Conservation (phyloP, 2,888 invertebrate genomes). For the Pimpla rufipes region DNA sequence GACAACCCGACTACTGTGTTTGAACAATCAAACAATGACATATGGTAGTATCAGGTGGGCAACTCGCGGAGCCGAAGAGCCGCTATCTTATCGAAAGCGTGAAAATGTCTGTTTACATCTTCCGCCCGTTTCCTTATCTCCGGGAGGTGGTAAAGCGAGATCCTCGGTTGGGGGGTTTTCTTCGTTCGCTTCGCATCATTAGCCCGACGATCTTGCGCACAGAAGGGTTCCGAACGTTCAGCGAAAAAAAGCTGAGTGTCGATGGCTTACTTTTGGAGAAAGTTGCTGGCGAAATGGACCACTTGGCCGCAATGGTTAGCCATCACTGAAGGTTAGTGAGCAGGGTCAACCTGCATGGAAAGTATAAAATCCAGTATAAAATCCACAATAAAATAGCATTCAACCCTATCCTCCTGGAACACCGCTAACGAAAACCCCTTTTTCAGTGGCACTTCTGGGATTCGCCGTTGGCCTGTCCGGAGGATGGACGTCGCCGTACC, state of each 20-base stretch:
- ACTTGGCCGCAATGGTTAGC: conserved; percentile 70
- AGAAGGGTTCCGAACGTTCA: conserved; percentile 27
- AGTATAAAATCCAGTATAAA: no score
- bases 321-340: conserved; percentile 39
- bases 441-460: conserved; percentile 73
- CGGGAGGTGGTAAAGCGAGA: neutral
- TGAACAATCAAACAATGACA: neutral
- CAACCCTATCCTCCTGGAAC: neutral
- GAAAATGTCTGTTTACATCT: neutral
- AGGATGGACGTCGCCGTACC: conserved; percentile 79
- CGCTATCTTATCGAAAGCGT: neutral
- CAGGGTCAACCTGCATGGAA: neutral
- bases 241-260: neutral
- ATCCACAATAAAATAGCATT: neutral
- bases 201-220: conserved; percentile 3
- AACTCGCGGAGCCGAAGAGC: neutral
- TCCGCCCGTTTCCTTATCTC: neutral
- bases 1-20: neutral
- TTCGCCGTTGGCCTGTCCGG: conserved; percentile 73
- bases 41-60: neutral
- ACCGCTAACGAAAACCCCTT: conserved; percentile 17
- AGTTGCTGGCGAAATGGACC: conserved; percentile 44
- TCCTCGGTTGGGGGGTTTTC: neutral
- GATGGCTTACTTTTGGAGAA: conserved; percentile 42
- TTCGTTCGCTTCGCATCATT: neutral